Conservation (phyloP, 2,888 invertebrate species). For the Pimpla rufipes region DNA sequence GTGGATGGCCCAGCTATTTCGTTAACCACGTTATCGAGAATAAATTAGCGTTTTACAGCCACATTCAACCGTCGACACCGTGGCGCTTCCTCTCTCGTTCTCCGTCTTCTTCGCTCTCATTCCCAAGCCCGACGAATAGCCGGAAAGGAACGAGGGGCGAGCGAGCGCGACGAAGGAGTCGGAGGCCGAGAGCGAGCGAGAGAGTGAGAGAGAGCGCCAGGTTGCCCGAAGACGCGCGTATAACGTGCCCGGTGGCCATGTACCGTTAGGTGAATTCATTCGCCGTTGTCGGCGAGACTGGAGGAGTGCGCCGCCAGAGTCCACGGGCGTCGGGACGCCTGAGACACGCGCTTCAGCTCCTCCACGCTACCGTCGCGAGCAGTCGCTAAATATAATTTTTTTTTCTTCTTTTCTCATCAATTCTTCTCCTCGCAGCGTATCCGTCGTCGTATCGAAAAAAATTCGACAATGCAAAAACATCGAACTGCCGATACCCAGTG, state of each 20-base stretch:
- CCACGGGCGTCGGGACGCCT: slow-evolving; percentile 55
- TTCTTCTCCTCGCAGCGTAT: not conserved
- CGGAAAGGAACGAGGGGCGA: slow-evolving; percentile 54
- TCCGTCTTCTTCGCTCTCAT: slow-evolving; percentile 57
- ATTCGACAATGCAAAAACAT: not conserved
- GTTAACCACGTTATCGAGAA: not conserved
- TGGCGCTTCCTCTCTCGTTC: slow-evolving; percentile 37
- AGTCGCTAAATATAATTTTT: not conserved
- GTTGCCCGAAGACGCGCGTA: slow-evolving; percentile 65
- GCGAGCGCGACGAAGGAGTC: not conserved
- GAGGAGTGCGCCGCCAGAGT: slow-evolving; percentile 60
- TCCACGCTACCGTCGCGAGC: not conserved
- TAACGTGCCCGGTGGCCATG: slow-evolving; percentile 74
- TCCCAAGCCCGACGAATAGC: slow-evolving; percentile 60
- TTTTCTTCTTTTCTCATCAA: no score
- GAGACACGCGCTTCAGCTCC: slow-evolving; percentile 21
- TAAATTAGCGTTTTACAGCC: not conserved
- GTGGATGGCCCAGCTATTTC: not conserved
- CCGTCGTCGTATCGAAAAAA: not conserved
- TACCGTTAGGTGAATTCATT: slow-evolving; percentile 81
- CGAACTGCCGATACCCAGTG: not conserved
- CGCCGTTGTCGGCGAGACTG: slow-evolving; percentile 74
- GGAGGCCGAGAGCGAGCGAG: not conserved
- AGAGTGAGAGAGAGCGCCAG: slow-evolving; percentile 52
- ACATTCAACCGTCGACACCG: slow-evolving; percentile 29